Evolutionary conservation across 2,888 invertebrate species (phyloP).

Genomic region (Griposia aprilina): DNA sequence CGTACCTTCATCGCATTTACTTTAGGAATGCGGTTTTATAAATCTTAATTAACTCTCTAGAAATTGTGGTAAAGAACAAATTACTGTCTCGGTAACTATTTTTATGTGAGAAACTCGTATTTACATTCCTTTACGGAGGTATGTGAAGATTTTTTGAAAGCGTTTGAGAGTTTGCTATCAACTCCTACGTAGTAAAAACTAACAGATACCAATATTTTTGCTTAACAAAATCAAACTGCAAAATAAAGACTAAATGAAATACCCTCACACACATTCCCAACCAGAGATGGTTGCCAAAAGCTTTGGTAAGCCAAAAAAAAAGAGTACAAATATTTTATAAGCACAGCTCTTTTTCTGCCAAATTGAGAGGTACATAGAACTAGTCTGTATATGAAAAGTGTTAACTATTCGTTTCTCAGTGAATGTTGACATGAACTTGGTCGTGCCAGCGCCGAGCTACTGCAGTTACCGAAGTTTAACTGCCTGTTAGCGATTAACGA

Average conservation of each 20-base stretch:
- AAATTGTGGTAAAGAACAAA: not conserved
- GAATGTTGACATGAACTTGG: conserved; percentile 48
- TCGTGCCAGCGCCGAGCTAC: conserved; percentile 7
- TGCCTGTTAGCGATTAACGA: conserved; percentile 23
- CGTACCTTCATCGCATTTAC: not conserved
- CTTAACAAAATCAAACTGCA: conserved; percentile 24
- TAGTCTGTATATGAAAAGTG: conserved; percentile 36
- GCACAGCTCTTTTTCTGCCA: conserved; percentile 39
- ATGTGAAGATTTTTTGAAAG: not conserved
- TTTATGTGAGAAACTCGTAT: conserved; percentile 3
- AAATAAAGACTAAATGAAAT: conserved; percentile 5
- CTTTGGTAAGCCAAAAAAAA: conserved; percentile 45
- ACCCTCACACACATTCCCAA: conserved; percentile 20
- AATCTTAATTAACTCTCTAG: conserved; percentile 19
- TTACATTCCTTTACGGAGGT: not conserved
- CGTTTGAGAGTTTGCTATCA: not conserved
- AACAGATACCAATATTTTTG: conserved; percentile 7
- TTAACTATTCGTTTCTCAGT: conserved; percentile 56
- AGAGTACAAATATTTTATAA: conserved; percentile 36
- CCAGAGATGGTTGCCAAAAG: conserved; percentile 41
- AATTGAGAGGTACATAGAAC: conserved; percentile 29
- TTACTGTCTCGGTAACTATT: conserved; percentile 1
- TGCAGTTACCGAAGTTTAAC: conserved; percentile 43
- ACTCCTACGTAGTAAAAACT: not conserved
- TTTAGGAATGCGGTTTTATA: conserved; percentile 2